Percentiles rank a stretch among this genome's conserved stretches.
These are phyloP conservation scores for Vanessa cardui DNA, from an alignment of 2,888 invertebrate species.

Conservation along the genomic window DNA sequence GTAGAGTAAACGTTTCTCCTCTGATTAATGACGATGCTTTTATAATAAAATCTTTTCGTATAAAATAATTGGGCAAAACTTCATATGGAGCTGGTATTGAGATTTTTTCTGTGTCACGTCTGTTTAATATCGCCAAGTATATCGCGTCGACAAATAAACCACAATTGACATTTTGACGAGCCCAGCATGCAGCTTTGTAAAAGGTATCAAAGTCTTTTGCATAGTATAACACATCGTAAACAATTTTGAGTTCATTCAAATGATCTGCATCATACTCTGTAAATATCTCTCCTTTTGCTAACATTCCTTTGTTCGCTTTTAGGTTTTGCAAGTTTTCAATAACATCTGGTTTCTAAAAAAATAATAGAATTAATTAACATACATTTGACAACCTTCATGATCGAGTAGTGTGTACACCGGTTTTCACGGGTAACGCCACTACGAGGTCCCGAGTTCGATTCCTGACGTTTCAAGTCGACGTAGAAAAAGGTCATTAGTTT, in stretches of 20 bases:
- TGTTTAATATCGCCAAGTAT: conserved; percentile 81
- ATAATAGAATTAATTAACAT: background rate
- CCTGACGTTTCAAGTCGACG: no score
- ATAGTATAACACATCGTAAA: conserved; percentile 77
- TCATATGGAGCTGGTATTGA: conserved; percentile 86
- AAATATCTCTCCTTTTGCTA: conserved; percentile 69
- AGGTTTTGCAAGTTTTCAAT: conserved; percentile 57
- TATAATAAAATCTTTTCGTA: conserved; percentile 83
- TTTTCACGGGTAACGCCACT: no score
- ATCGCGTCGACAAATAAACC: conserved; percentile 84
- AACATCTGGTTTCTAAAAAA: conserved; percentile 61
- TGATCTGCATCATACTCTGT: conserved; percentile 64
- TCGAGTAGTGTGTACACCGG: no score
- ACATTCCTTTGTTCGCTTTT: conserved; percentile 54
- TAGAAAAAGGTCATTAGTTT: no score
- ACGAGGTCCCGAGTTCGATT: no score
- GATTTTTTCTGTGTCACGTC: conserved; percentile 82
- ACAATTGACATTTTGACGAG: conserved; percentile 84
- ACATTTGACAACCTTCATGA: no score
- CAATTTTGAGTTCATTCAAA: conserved; percentile 58
- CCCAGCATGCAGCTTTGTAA: conserved; percentile 82
- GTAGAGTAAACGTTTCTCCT: conserved; percentile 54
- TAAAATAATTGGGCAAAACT: conserved; percentile 85
- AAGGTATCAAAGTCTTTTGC: conserved; percentile 84
- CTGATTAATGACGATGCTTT: conserved; percentile 63